Evolutionary conservation across 2,113 vertebrate genomes (phyloP), one percentile per base, ranked within the genome.

Genomic region (Catharus fuscescens): DNA sequence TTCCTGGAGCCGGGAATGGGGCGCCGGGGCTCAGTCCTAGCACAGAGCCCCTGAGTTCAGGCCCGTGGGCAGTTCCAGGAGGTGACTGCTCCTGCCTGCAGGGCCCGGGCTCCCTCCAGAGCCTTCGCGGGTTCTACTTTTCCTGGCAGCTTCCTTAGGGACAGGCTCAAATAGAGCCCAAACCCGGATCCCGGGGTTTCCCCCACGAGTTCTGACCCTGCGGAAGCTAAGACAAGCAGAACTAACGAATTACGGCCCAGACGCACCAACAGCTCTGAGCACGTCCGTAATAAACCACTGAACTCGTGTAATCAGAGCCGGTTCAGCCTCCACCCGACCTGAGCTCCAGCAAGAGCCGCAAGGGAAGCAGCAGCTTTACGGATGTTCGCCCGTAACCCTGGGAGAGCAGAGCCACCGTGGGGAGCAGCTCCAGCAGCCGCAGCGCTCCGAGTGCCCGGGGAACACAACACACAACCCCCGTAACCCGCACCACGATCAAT

Each of bases 401-500:
- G n/a, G 28, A 40, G 5, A 23, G 21, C 56, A 6, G 16, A 17
- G 26, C 56, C 31, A 7, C 36, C 25, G 36, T 1, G 44, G 45
- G 44, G 29, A 70, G 42, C 44, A 25, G 50, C 48, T 65, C 48
- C 50, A 5, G 50, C 38, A 47, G 53, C 50, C 15, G 16, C 50
- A 11, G 40, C 32, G 14, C 76, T 28, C 47, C 34, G 45, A 12
- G 59, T 12, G 7, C 31, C 57, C 11, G 14, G n/a, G 8, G 24
- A 5, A 34, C 31, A 16, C 15, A 6, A 9, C 1, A 38, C 38
- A 38, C 38, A 38, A 38, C 38, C 8, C 45, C 32, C 5, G n/a
- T 2, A 7, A 21, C 26, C 6, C 23, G 1, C 40, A 18, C 0
- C 57, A 1, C 23, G 3, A 38, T 9, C 40, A 14, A 2, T 18